Evolutionary conservation across 2,888 invertebrate species (phyloP).

Genomic region (Nomada flava): DNA sequence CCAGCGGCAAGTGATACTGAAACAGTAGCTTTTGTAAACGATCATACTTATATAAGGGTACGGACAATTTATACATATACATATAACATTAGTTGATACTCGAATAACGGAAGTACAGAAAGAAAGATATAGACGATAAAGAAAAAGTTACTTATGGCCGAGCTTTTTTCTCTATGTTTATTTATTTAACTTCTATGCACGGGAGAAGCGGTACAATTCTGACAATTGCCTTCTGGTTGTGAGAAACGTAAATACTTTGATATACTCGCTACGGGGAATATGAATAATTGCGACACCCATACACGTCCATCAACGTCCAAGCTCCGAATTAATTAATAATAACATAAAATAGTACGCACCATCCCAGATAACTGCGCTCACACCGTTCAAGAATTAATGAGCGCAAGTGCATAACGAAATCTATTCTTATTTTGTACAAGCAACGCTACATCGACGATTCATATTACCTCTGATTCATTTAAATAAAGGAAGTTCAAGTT

Average conservation of each 20-base stretch:
- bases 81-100: constrained; percentile 20
- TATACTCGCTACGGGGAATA: constrained; percentile 58
- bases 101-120: constrained; percentile 22
- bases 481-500: constrained; percentile 66
- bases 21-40: constrained; percentile 65
- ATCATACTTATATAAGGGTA: constrained; percentile 55
- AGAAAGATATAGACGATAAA: constrained; percentile 3
- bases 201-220: constrained; percentile 50
- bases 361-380: constrained; percentile 37
- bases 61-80: constrained; percentile 48
- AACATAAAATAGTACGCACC: constrained; percentile 15
- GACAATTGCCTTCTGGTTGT: constrained; percentile 69
- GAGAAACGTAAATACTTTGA: constrained; percentile 45
- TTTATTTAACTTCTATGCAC: constrained; percentile 62
- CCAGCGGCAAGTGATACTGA: constrained; percentile 59
- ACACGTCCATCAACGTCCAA: constrained; percentile 17
- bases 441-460: constrained; percentile 37
- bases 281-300: constrained; percentile 50
- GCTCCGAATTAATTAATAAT: constrained; percentile 50
- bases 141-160: constrained; percentile 41
- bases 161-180: constrained; percentile 63
- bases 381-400: constrained; percentile 12
- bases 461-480: constrained; percentile 59
- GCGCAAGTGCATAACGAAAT: neutral
- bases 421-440: constrained; percentile 41